phyloP scores from a whole-genome alignment of 2,888 invertebrate species.

The Phyllotreta cruciferae region DNA sequence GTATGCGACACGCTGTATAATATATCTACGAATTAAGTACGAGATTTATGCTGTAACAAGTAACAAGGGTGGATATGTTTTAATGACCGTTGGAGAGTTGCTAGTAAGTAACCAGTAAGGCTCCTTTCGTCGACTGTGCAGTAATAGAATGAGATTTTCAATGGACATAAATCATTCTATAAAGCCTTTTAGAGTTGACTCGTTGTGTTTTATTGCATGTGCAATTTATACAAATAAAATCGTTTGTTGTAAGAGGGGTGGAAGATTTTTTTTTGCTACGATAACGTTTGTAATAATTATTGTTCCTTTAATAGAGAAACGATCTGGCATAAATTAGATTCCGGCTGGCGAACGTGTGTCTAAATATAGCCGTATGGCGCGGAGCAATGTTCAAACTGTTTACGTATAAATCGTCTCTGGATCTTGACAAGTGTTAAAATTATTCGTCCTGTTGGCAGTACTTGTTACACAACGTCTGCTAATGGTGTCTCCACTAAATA shows the following conservation, averaged over 20 bases:
- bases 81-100: no score
- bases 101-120: no score
- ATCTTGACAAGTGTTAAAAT: slow-evolving; percentile 51
- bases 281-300: background rate
- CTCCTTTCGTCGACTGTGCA: slow-evolving; percentile 20
- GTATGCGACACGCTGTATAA: no score
- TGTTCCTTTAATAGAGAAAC: background rate
- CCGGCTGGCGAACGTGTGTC: slow-evolving; percentile 13
- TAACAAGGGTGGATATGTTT: no score
- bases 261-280: no score
- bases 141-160: slow-evolving; percentile 26
- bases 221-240: slow-evolving; percentile 40
- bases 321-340: background rate
- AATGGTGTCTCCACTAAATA: slow-evolving; percentile 44
- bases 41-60: no score
- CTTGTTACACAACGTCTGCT: slow-evolving; percentile 46
- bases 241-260: no score
- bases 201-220: slow-evolving; percentile 48
- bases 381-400: slow-evolving; percentile 31
- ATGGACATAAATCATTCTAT: slow-evolving; percentile 38
- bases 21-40: no score
- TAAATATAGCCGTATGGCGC: slow-evolving; percentile 24
- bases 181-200: slow-evolving; percentile 45
- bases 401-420: slow-evolving; percentile 47
- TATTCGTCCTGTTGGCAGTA: slow-evolving; percentile 47